Evolutionary conservation across 2,797 vertebrate species (phyloP).

Genomic region (Pangasius larnaudii): DNA sequence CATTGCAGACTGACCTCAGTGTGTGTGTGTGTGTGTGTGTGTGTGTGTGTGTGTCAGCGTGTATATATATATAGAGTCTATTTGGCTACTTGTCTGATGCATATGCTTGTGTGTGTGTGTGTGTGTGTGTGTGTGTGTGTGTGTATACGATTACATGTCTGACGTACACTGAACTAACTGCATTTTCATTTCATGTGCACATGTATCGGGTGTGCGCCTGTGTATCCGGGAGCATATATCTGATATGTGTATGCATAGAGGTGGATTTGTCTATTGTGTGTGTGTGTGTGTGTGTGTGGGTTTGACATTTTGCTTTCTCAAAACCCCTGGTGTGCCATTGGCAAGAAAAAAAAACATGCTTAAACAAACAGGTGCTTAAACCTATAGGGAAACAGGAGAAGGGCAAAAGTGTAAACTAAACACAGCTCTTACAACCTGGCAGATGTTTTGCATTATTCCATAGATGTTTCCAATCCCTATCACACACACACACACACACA

Average conservation of each 20-base stretch:
- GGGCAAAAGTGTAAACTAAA: conserved; percentile 25
- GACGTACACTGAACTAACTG: background rate
- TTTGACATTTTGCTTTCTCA: conserved; percentile 5
- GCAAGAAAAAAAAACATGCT: conserved; percentile 47
- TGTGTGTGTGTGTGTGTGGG: conserved; percentile 9
- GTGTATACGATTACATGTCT: background rate
- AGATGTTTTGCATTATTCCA: conserved; percentile 30
- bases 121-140: background rate
- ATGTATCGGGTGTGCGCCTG: background rate
- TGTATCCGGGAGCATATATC: background rate
- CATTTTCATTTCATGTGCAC: background rate
- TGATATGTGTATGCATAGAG: background rate
- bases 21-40: conserved; percentile 27
- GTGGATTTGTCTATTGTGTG: background rate
- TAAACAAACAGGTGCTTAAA: conserved; percentile 43
- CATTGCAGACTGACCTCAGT: conserved; percentile 30
- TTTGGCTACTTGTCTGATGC: background rate
- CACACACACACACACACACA: conserved; percentile 4
- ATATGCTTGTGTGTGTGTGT: background rate
- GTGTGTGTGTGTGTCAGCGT: background rate
- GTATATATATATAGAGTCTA: background rate
- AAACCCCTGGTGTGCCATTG: conserved; percentile 31
- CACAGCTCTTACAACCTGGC: background rate
- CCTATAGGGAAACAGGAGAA: background rate
- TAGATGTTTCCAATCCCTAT: background rate